Evolutionary conservation across 2,797 vertebrate genomes (phyloP), one percentile per base, ranked within the genome.

Genomic region (Geotrypetes seraphini): DNA sequence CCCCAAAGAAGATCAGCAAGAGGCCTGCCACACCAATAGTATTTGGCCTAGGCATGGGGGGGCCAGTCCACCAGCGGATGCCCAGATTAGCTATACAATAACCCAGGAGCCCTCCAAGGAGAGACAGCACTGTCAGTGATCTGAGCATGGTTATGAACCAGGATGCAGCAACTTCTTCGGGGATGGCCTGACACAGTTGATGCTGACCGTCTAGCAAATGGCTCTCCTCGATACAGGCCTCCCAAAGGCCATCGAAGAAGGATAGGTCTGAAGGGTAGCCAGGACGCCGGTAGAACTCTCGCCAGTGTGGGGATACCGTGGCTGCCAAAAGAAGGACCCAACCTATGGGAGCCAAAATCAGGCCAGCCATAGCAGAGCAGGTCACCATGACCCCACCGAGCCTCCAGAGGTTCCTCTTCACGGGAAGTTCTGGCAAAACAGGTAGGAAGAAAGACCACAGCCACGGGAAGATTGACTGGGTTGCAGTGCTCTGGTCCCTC

Each of bases 191-290:
- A 10, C 31, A 53, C 20, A 7, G 8, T n/a, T n/a, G n/a, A n/a
- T n/a, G n/a, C n/a, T n/a, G n/a, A 2, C 17, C 25, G 10, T 15
- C 25, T 2, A 5, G 21, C 22, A 25, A 11, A 2, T 12, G 3
- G 1, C 21, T 16, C 4, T 4, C 21, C 21, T 53, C 34, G 28
- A 37, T 4, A 3, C 34, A 36, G 31, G 36, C 43, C 25, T 53
- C 41, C 36, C 44, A 57, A 4, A 53, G 31, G 3, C 25, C 25
- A 0, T 39, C 22, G 10, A 25, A 53, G 37, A 46, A 53, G 37
- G 7, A 42, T 16, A 27, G 5, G 8, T 45, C 31, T 1, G 2
- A 3, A 9, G 40, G 27, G 19, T 18, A 45, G 10, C 40, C 24
- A 2, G 29, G 35, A 9, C 24, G 13, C 27, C 21, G 8, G 3